These are phyloP conservation scores for Dendropsophus ebraccatus DNA, from an alignment of 2,113 vertebrate species.

Conservation along the genomic window DNA sequence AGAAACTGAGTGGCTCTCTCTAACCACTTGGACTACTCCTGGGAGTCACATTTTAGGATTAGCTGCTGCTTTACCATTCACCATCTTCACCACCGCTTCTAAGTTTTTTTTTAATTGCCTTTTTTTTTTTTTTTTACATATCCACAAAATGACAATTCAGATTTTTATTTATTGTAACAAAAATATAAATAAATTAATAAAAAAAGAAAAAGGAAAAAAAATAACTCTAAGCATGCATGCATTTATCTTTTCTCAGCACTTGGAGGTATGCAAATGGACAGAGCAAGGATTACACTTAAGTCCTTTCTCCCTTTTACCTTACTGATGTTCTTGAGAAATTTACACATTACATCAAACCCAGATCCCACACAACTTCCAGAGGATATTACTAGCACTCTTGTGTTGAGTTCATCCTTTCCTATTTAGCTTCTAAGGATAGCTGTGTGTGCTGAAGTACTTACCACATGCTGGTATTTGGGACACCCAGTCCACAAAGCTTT, in stretches of 20 bases:
- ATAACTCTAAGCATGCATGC: background rate
- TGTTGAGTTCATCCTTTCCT: slow-evolving; percentile 49
- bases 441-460: slow-evolving; percentile 59
- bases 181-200: background rate
- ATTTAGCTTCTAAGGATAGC: slow-evolving; percentile 55
- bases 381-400: slow-evolving; percentile 51
- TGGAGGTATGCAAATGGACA: slow-evolving; percentile 40
- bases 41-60: too few species aligned
- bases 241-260: slow-evolving; percentile 23
- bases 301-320: slow-evolving; percentile 45
- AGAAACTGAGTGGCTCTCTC: too few species aligned
- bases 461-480: slow-evolving; percentile 57
- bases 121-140: too few species aligned
- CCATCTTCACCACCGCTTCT: too few species aligned
- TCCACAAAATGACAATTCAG: too few species aligned
- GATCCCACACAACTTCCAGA: slow-evolving; percentile 54
- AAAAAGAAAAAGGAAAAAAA: background rate
- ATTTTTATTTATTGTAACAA: background rate
- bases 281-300: slow-evolving; percentile 40
- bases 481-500: slow-evolving; percentile 54
- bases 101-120: too few species aligned
- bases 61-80: too few species aligned
- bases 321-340: slow-evolving; percentile 52
- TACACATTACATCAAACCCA: slow-evolving; percentile 55
- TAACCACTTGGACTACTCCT: too few species aligned